Percentiles rank a stretch among this genome's conserved stretches.
Evolutionary conservation across 37 sponge, comb jelly and placozoan species (phyloP).

Genomic region (Aplysina aerophoba): DNA sequence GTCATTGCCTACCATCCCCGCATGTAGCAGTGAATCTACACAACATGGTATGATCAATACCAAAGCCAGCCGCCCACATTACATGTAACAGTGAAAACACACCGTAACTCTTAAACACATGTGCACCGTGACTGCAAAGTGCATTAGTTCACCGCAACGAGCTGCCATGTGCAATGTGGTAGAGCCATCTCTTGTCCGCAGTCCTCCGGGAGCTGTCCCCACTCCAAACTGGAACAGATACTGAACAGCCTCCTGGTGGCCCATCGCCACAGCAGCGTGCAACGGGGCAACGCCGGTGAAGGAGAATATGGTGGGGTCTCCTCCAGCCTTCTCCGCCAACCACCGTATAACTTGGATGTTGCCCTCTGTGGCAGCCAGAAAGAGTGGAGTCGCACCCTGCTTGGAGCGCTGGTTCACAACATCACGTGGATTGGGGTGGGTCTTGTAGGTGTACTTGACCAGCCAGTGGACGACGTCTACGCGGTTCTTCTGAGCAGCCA

Average conservation of each 20-base stretch:
- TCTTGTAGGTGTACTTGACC: constrained; percentile 45
- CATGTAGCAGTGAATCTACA: too few relatives aligned
- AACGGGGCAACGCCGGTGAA: constrained; percentile 70
- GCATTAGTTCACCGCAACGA: neutral
- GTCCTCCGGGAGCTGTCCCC: constrained; percentile 67
- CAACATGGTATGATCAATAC: too few relatives aligned
- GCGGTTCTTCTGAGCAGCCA: constrained; percentile 84
- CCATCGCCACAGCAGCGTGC: constrained; percentile 82
- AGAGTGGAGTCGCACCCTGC: constrained; percentile 91
- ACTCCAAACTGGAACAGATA: constrained; percentile 83
- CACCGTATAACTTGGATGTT: constrained; percentile 66
- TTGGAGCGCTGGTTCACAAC: constrained; percentile 75
- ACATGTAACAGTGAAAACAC: too few relatives aligned
- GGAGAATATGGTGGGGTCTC: constrained; percentile 76
- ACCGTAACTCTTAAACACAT: too few relatives aligned
- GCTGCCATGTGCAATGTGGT: constrained; percentile 81
- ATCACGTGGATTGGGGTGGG: constrained; percentile 49
- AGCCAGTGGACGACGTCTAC: constrained; percentile 76
- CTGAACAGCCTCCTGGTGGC: constrained; percentile 73
- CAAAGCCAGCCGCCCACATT: too few relatives aligned
- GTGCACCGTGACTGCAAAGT: too few relatives aligned
- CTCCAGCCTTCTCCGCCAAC: constrained; percentile 87
- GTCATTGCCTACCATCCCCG: too few relatives aligned
- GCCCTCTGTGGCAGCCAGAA: constrained; percentile 83
- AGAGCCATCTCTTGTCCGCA: constrained; percentile 74